These are phyloP conservation scores for Hapalemur alaotrensis DNA, from an alignment of 2,797 vertebrate species.

Conservation along the genomic window DNA sequence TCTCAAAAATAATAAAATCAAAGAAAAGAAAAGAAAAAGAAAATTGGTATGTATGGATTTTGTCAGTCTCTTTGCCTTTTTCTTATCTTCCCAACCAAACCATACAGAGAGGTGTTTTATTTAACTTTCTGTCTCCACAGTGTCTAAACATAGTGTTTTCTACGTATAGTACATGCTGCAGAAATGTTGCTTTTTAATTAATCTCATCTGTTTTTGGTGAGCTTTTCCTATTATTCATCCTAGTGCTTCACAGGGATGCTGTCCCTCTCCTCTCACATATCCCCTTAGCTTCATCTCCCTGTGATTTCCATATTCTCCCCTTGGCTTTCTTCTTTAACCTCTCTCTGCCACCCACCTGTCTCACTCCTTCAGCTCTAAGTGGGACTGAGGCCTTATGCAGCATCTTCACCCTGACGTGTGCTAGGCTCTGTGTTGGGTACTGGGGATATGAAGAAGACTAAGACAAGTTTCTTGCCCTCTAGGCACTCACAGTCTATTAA, in stretches of 20 bases:
- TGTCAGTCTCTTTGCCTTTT: background rate
- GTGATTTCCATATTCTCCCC: background rate
- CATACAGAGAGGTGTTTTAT: background rate
- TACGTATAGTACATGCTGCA: background rate
- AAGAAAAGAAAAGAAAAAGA: background rate
- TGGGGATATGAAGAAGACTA: background rate
- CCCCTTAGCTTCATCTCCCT: background rate
- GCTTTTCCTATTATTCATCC: background rate
- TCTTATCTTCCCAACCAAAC: slow-evolving; percentile 15
- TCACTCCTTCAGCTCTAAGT: background rate
- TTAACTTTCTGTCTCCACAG: background rate
- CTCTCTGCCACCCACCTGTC: background rate
- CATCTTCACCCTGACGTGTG: background rate
- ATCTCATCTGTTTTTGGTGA: background rate
- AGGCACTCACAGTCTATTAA: background rate
- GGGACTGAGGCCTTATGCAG: background rate
- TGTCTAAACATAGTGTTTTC: background rate
- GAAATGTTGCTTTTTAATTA: background rate
- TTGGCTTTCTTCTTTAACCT: background rate
- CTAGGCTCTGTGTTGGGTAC: background rate
- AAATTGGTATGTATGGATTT: background rate
- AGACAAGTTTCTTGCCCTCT: background rate
- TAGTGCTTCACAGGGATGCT: background rate
- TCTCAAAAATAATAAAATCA: too few relatives aligned
- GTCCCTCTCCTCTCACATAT: background rate